Base-by-base conservation (phyloP, 2,888 invertebrate species). In the Diloba caeruleocephala region DNA sequence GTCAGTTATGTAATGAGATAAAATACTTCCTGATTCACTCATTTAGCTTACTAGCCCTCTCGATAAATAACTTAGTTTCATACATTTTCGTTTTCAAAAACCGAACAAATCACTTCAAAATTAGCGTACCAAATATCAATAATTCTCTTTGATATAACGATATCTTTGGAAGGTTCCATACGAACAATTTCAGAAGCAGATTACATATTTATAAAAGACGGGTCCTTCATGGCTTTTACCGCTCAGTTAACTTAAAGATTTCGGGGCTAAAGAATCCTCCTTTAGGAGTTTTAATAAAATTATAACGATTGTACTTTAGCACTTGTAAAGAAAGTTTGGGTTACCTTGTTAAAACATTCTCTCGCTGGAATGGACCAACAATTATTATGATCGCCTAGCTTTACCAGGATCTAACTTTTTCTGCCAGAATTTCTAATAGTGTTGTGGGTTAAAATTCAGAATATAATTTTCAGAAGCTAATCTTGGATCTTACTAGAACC, bases 141-240 rank as follows among this genome's bases (percentile, higher is more conserved):
- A 49, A 63, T 42, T 50, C 48, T 34, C 45, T 62, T 51, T 56
- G 51, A 62, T 46, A 54, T 41, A 44, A 43, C 46, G 34, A 46
- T 46, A 58, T 43, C 42, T 32, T 68, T 63, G 52, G 48, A 50
- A 45, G n/a, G 31, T 36, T 31, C 19, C 38, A 69, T 50, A 57
- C 49, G 52, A 61, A 64, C 52, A 68, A 53, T 62, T 63, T 63
- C 50, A 45, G 31, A 59, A 69, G 65, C 54, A 68, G 57, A 69
- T 68, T 57, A 52, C 42, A 46, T n/a, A n/a, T 19, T 19, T 26
- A 54, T 50, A 62, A 49, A 53, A 54, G 57, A n/a, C n/a, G 17
- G 43, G 38, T 49, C 45, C 41, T 43, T 33, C 13, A 23, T 38
- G 45, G 38, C 42, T 29, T 64, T 67, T 60, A 51, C 57, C 45